These are phyloP conservation scores for Heliconius congener DNA, from an alignment of 1,140 invertebrate species.

Conservation along the genomic window DNA sequence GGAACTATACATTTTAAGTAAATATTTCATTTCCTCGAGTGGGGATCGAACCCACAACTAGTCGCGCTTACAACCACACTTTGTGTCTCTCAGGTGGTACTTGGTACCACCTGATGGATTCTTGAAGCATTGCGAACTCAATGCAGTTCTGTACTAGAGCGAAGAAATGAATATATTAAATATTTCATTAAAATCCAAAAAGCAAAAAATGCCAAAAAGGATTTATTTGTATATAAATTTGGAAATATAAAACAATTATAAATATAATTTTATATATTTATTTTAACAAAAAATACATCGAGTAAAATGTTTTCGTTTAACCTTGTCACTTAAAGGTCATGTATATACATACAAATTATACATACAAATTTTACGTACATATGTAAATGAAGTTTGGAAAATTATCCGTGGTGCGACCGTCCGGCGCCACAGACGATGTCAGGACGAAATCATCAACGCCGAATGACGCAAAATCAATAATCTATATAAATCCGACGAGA, in stretches of 20 bases:
- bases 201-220: no score
- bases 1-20: no score
- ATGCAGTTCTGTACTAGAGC: no score
- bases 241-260: background rate
- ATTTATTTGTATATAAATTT: no score
- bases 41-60: no score
- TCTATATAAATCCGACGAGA: background rate
- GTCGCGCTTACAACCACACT: no score
- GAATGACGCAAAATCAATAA: conserved; percentile 5
- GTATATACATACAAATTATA: background rate
- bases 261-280: background rate
- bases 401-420: conserved; percentile 32
- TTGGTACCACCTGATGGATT: no score
- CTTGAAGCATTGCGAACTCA: no score
- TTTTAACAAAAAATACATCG: background rate
- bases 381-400: conserved; percentile 37
- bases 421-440: conserved; percentile 26
- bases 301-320: background rate
- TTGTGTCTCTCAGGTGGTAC: no score
- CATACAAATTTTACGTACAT: conserved; percentile 30
- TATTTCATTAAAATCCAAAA: no score
- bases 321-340: conserved; percentile 32
- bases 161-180: no score
- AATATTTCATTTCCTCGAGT: no score
- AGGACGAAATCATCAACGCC: background rate